These are phyloP conservation scores for Columbina picui DNA, from an alignment of 2,113 vertebrate genomes.

Conservation along the genomic window DNA sequence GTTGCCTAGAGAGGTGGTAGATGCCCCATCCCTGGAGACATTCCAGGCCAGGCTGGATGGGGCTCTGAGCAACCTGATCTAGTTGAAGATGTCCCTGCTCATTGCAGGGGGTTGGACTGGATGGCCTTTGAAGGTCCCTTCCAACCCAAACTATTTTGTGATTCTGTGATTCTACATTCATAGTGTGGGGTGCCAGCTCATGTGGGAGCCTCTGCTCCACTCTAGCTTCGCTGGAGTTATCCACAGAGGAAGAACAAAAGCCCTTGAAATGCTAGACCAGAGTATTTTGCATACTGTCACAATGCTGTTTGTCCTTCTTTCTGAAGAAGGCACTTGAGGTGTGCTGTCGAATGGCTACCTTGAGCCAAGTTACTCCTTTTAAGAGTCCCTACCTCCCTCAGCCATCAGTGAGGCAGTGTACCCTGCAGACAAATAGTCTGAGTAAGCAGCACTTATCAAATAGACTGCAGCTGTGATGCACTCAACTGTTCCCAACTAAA, in stretches of 20 bases:
- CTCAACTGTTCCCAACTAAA: neutral
- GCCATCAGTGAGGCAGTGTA: neutral
- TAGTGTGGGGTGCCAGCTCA: neutral
- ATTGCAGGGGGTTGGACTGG: too few species aligned
- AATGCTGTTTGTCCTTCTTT: neutral
- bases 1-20: too few species aligned
- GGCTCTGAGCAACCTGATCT: too few species aligned
- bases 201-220: neutral
- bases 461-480: neutral
- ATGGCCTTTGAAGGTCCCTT: too few species aligned
- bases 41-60: too few species aligned
- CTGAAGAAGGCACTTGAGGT: neutral
- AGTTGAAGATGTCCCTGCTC: too few species aligned
- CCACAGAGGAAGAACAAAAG: neutral
- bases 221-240: accelerated
- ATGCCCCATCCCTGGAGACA: too few species aligned
- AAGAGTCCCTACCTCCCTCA: neutral
- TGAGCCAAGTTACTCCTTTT: neutral
- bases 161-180: too few species aligned
- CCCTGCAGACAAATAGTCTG: neutral
- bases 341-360: neutral
- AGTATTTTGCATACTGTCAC: neutral
- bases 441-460: neutral
- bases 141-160: too few species aligned
- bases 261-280: neutral